Base-by-base conservation (phyloP, 1,140 invertebrate species). In the Drusus annulatus region DNA sequence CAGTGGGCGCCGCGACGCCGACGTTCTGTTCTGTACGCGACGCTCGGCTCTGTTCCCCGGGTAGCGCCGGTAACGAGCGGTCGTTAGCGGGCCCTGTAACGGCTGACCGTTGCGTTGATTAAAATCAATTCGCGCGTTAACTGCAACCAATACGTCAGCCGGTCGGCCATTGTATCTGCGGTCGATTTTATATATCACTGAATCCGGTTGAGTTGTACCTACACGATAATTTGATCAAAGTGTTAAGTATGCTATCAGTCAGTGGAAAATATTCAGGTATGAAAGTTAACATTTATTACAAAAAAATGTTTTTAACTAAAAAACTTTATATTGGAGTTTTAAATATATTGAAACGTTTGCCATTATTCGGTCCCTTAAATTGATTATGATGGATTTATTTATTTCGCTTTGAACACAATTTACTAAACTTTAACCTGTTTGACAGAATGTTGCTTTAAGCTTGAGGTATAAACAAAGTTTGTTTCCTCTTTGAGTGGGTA, bases 101-200 rank as follows among this genome's bases (percentile, higher is more conserved):
- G 79, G 50, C 54, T 52, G 36, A 28, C 71, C 19, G 23, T 16
- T 19, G 21, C 62, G 31, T 74, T 81, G 76, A 81, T 81, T 78
- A 76, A 74, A 81, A 74, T 76, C 80, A 81, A 81, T 81, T 76
- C 21, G 19, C 56, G 50, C 75, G 75, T 81, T 73, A 74, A 81
- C 51, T 50, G 62, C 74, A 52, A 78, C 78, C 80, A 81, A 81
- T 81, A 71, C 60, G 17, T 36, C 56, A 62, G 58, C 13, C 25
- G 58, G 45, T 23, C 19, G 52, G 45, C 58, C 19, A 31, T 52
- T 52, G 17, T 23, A 28, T n/a, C 21, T 45, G 19, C 50, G 15
- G 60, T 45, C 63, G 17, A 23, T 17, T 31, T 56, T 10, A 56
- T 17, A n/a, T 56, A 17, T 17, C 54, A 56, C 19, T 56, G 54